Conservation (phyloP, 1,140 invertebrate species). For the Trichonephila inaurata region DNA sequence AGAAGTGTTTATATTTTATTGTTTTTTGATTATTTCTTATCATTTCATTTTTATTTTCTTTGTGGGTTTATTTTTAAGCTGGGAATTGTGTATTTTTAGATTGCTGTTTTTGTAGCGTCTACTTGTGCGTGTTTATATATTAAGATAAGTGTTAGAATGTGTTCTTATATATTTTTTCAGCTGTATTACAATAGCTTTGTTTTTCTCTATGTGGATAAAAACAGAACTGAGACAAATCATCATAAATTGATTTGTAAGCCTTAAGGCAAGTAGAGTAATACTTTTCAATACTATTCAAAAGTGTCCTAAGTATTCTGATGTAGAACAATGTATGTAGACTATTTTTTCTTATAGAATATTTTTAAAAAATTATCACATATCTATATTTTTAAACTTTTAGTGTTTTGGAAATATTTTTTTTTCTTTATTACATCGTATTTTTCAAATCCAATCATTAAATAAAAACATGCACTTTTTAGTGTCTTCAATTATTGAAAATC, state of each 20-base stretch:
- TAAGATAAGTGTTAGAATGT: too few relatives aligned
- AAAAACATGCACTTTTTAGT: too few relatives aligned
- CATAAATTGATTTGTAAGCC: background rate
- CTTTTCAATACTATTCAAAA: background rate
- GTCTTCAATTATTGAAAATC: too few relatives aligned
- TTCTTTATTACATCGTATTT: background rate
- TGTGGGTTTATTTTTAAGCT: slow-evolving; percentile 3
- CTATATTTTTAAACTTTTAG: background rate
- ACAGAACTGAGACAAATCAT: background rate
- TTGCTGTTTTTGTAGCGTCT: background rate
- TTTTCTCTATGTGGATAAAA: background rate
- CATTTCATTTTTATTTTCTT: slow-evolving; percentile 18
- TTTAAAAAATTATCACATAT: slow-evolving; percentile 29
- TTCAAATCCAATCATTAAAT: background rate
- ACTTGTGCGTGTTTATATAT: background rate
- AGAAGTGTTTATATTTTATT: background rate
- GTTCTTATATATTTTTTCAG: background rate
- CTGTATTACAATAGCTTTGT: background rate
- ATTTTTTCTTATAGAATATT: slow-evolving; percentile 16
- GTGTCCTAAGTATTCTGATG: background rate
- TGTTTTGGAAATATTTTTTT: background rate
- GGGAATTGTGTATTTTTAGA: slow-evolving; percentile 4
- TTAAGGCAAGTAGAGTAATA: background rate
- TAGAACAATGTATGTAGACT: background rate
- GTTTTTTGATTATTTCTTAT: background rate